Percentiles rank a stretch among this genome's conserved stretches.
Evolutionary conservation across 2,888 invertebrate species (phyloP).

Genomic region (Vandiemenella viatica): DNA sequence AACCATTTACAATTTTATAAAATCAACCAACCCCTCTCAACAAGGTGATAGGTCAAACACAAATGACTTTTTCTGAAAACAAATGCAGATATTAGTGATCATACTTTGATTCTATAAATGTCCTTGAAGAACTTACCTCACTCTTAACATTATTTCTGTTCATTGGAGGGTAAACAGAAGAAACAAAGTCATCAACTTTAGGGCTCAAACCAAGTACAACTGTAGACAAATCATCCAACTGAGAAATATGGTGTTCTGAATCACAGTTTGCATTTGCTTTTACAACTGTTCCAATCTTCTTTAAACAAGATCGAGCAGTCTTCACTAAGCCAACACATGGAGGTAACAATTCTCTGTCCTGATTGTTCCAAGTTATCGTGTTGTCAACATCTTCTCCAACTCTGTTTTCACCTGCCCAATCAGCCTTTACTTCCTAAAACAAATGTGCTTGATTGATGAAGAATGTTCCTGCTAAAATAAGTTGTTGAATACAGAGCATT

Average conservation of each 20-base stretch:
- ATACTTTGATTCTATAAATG: too few relatives aligned
- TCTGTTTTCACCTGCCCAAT: neutral
- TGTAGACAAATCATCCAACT: conserved; percentile 13
- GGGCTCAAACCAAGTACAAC: conserved; percentile 13
- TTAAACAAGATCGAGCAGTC: conserved; percentile 13
- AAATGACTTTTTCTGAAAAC: too few relatives aligned
- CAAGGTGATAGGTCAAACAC: too few relatives aligned
- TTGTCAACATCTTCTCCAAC: conserved; percentile 10
- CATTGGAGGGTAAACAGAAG: conserved; percentile 16
- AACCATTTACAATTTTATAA: too few relatives aligned
- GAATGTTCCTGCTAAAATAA: neutral
- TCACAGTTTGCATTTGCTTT: conserved; percentile 9
- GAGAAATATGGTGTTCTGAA: conserved; percentile 10
- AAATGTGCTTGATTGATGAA: neutral
- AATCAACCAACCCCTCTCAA: too few relatives aligned
- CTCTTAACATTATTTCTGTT: conserved; percentile 10
- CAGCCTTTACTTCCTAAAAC: conserved; percentile 2
- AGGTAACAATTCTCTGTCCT: conserved; percentile 13
- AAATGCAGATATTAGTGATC: too few relatives aligned
- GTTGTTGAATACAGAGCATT: too few relatives aligned
- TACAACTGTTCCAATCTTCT: conserved; percentile 6
- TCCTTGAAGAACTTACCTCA: conserved; percentile 13
- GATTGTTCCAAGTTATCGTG: conserved; percentile 11
- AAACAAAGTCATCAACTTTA: conserved; percentile 15
- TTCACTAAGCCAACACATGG: conserved; percentile 16